Base-by-base conservation (phyloP, 2,113 vertebrate species). In the Corythoichthys haematopterus region DNA sequence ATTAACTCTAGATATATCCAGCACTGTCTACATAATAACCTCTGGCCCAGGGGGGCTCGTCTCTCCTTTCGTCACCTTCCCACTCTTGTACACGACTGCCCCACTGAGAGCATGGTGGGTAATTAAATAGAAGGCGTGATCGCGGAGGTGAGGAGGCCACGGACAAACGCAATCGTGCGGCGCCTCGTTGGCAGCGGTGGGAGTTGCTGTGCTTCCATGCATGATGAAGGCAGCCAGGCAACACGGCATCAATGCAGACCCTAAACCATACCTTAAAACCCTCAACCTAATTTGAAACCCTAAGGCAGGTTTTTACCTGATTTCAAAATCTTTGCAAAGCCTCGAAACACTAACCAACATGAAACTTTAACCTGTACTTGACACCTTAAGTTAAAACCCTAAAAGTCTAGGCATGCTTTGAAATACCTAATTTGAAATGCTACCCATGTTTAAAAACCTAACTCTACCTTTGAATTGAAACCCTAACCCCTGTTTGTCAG, bases 1-100 rank as follows among this genome's bases (percentile, higher is more conserved):
- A 90, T 90, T 90, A 88, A 48, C 75, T 68, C 43, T 70, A 85
- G 83, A 79, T 86, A 78, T 71, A 76, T 83, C 43, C 40, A 88
- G 87, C 90, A 88, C 84, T 79, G 85, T 87, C 83, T 85, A 87
- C 87, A 90, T 84, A 82, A 85, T 61, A 38, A 73, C 65, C 76
- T 66, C 45, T 13, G 51, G 37, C 80, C 84, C 68, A 43, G 46
- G 47, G 56, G 78, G 72, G 80, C 62, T 67, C 68, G 51, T 70
- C 57, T 80, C 67, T 77, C 76, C 71, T 77, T 78, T 61, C 45
- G 67, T 67, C 74, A 75, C 66, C 66, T 79, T 67, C 68, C 68
- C 75, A 51, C 48, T 57, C 59, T 28, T 48, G 2, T 64, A 51
- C 4, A 20, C 6, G 50, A 9, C 52, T 69, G 66, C 69, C 65